phyloP scores from a whole-genome alignment of 2,888 invertebrate genomes.

The Drosophila macrospina region DNA sequence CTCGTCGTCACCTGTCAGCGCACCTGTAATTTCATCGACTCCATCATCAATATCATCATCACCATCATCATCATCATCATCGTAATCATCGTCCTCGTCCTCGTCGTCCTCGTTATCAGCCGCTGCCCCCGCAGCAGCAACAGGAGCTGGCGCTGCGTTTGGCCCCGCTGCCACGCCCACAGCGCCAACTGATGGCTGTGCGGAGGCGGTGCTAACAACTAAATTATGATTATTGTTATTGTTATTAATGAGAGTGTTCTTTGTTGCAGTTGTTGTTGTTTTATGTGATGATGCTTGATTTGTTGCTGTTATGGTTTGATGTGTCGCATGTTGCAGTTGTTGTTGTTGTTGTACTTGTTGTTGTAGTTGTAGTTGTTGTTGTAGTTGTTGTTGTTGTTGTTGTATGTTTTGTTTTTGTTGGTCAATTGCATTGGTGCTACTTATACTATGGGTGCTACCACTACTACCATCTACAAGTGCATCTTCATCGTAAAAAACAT shows the following conservation, averaged over 20 bases:
- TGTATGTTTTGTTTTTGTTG: constrained; percentile 54
- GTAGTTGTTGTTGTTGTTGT: constrained; percentile 54
- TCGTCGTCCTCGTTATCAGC: constrained; percentile 86
- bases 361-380: constrained; percentile 47
- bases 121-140: constrained; percentile 86
- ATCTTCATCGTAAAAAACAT: constrained; percentile 86
- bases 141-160: constrained; percentile 31
- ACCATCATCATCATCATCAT: constrained; percentile 61
- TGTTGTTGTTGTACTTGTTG: constrained; percentile 43
- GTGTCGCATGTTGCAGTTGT: constrained; percentile 60
- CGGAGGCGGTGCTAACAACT: constrained; percentile 48
- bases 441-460: constrained; percentile 80
- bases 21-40: constrained; percentile 89
- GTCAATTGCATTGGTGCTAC: constrained; percentile 81
- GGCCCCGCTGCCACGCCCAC: constrained; percentile 53
- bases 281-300: constrained; percentile 71
- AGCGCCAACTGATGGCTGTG: constrained; percentile 42
- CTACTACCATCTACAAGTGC: constrained; percentile 83
- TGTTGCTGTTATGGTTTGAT: constrained; percentile 56
- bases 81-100: constrained; percentile 53
- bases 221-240: constrained; percentile 55
- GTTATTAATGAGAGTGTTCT: constrained; percentile 67
- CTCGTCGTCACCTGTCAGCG: constrained; percentile 89
- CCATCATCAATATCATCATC: constrained; percentile 86
- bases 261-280: constrained; percentile 45